Percentiles rank a stretch among this genome's conserved stretches.
Conservation (phyloP, 2,113 vertebrate genomes). For the Caloenas nicobarica region DNA sequence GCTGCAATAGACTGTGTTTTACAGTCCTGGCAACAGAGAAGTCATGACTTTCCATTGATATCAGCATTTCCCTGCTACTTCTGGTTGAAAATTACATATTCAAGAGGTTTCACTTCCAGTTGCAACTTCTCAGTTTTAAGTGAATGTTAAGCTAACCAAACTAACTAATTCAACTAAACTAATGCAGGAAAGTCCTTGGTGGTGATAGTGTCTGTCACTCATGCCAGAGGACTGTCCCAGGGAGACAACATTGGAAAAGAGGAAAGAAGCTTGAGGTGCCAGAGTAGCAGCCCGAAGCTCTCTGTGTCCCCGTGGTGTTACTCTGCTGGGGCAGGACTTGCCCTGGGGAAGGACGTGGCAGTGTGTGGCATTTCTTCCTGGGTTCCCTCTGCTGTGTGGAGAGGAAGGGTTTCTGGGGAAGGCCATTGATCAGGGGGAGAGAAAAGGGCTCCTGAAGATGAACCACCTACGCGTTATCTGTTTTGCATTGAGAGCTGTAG, state of each 20-base stretch:
- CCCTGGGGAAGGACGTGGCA: neutral
- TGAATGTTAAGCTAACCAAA: neutral
- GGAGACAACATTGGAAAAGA: neutral
- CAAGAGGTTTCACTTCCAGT: neutral
- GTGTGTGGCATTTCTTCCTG: neutral
- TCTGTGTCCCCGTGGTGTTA: fast-evolving
- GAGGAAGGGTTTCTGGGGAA: neutral
- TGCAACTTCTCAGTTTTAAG: neutral
- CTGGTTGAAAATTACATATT: neutral
- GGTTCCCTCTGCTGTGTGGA: neutral
- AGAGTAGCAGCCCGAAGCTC: neutral
- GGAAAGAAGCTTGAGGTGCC: neutral
- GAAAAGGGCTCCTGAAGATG: neutral
- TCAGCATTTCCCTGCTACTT: neutral
- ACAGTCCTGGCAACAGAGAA: neutral
- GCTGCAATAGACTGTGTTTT: neutral
- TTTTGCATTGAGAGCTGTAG: neutral
- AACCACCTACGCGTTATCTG: neutral
- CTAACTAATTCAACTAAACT: neutral
- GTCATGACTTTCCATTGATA: neutral
- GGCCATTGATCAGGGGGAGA: neutral
- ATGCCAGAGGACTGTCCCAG: neutral
- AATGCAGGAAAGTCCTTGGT: neutral
- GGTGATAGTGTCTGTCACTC: neutral
- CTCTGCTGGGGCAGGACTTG: neutral